Evolutionary conservation across 1,140 invertebrate genomes (phyloP).

Genomic region (Drosophila carrolli): DNA sequence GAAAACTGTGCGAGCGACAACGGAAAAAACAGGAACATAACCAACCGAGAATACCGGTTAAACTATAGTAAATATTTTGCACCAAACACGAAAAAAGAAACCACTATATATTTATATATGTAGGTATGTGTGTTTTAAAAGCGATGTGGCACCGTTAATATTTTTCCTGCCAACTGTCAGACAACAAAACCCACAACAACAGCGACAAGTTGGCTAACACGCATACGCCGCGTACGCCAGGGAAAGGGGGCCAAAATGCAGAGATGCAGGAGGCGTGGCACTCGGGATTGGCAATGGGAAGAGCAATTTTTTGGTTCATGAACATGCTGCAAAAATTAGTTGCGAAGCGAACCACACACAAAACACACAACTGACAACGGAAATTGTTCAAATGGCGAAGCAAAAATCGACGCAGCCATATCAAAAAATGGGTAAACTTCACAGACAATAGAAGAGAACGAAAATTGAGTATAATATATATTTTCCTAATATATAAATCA

Average conservation of each 20-base stretch:
- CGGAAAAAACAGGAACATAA: constrained; percentile 71
- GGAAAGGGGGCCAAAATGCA: constrained; percentile 7
- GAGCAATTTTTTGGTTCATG: constrained; percentile 69
- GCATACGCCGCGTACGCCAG: constrained; percentile 71
- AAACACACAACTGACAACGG: constrained; percentile 60
- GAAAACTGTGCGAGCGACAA: constrained; percentile 49
- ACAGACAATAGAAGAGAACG: background rate
- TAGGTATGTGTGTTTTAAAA: constrained; percentile 37
- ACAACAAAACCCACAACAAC: constrained; percentile 42
- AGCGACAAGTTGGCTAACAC: constrained; percentile 49
- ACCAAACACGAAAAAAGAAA: constrained; percentile 7
- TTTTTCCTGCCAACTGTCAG: constrained; percentile 60
- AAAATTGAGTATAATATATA: background rate
- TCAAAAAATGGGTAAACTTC: background rate
- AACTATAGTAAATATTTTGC: constrained; percentile 54
- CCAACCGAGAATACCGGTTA: constrained; percentile 53
- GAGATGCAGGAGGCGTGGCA: constrained; percentile 3
- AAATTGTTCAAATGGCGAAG: constrained; percentile 55
- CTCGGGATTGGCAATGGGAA: constrained; percentile 41
- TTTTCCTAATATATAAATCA: background rate
- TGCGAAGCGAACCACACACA: constrained; percentile 51
- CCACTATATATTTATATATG: constrained; percentile 4
- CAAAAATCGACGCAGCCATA: constrained; percentile 35
- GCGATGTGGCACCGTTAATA: constrained; percentile 53
- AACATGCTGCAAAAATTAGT: constrained; percentile 76